A percentile compares a stretch with the other conserved stretches of the same genome.
Evolutionary conservation across 2,888 invertebrate species (phyloP).

Genomic region (Callyntrura guangdongensis): DNA sequence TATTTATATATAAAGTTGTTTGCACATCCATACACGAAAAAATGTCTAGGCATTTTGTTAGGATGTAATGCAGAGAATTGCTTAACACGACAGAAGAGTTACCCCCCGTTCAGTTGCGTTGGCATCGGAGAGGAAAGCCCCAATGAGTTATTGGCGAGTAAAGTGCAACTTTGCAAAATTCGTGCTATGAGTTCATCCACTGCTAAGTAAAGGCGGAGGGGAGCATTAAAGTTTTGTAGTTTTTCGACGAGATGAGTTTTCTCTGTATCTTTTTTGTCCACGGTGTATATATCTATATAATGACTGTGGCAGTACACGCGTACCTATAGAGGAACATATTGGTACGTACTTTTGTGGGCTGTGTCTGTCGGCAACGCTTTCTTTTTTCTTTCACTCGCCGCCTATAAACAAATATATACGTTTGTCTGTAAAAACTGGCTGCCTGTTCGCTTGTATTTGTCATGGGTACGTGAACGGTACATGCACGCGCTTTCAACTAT

Average conservation of each 20-base stretch:
- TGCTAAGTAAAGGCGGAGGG: constrained; percentile 53
- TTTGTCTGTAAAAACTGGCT: neutral
- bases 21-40: neutral
- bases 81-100: constrained; percentile 75
- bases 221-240: constrained; percentile 75
- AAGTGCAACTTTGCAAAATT: constrained; percentile 84
- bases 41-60: constrained; percentile 31
- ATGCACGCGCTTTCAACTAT: constrained; percentile 41
- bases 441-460: neutral
- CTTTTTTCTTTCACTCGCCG: neutral
- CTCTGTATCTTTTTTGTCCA: constrained; percentile 13
- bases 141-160: constrained; percentile 83
- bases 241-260: constrained; percentile 69
- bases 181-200: constrained; percentile 78
- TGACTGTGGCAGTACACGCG: neutral
- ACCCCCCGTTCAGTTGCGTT: constrained; percentile 75
- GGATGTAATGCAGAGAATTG: constrained; percentile 59
- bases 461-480: neutral
- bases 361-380: neutral
- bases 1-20: neutral
- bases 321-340: neutral
- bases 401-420: neutral
- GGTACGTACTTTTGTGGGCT: constrained; percentile 27
- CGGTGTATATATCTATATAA: neutral
- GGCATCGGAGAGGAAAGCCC: constrained; percentile 79